Conservation (phyloP, 2,113 vertebrate species). For the Trochalopteron elliotii region DNA sequence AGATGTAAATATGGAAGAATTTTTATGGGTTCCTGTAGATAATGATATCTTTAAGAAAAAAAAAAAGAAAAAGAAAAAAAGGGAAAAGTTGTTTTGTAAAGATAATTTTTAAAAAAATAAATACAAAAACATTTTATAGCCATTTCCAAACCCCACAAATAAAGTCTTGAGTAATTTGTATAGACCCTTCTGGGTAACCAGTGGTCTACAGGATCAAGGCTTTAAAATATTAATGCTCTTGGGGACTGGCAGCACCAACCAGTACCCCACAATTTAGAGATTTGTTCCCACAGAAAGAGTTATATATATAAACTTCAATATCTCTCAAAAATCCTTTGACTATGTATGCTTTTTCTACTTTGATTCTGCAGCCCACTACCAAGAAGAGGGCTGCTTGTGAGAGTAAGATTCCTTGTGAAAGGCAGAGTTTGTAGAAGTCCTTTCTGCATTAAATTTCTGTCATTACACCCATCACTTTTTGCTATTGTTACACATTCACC, state of each 20-base stretch:
- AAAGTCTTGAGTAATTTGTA: conserved; percentile 3
- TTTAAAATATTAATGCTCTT: background rate
- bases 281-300: background rate
- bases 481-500: background rate
- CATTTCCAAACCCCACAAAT: conserved; percentile 42
- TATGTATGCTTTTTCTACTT: background rate
- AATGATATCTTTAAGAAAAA: conserved; percentile 64
- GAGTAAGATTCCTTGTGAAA: conserved; percentile 25
- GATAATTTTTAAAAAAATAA: conserved; percentile 67
- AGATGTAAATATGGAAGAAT: conserved; percentile 78
- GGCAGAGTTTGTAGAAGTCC: conserved; percentile 4
- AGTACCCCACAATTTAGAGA: conserved; percentile 9
- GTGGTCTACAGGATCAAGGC: conserved; percentile 26
- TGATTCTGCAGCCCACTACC: background rate
- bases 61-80: background rate
- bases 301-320: background rate
- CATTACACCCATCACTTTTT: background rate
- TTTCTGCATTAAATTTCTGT: background rate
- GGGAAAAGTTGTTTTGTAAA: conserved; percentile 74
- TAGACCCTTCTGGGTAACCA: background rate
- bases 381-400: background rate
- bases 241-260: background rate
- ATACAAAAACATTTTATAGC: conserved; percentile 68
- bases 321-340: background rate
- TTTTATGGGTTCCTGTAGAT: conserved; percentile 78